Percentiles rank a stretch among this genome's conserved stretches.
phyloP scores from a whole-genome alignment of 2,797 vertebrate species.

The Rhadinocentrus ornatus region DNA sequence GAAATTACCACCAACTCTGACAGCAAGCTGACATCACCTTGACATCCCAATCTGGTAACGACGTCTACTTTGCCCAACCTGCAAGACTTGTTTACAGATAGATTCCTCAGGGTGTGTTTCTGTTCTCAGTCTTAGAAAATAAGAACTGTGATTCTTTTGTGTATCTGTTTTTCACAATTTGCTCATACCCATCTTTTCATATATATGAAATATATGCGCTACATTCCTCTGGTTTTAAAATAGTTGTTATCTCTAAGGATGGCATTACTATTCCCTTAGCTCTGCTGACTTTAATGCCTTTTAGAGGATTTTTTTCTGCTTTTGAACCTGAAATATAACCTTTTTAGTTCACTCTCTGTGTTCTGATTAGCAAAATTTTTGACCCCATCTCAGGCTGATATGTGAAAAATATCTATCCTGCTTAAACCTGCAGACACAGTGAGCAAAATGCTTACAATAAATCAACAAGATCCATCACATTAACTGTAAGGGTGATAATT shows the following conservation, averaged over 20 bases:
- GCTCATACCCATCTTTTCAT: background rate
- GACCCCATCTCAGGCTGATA: background rate
- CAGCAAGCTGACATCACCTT: background rate
- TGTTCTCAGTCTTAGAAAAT: background rate
- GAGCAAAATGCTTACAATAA: no score
- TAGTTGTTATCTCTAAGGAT: background rate
- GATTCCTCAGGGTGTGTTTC: no score
- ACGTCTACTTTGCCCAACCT: background rate
- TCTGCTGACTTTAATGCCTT: constrained; percentile 4
- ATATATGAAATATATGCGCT: no score
- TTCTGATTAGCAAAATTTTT: constrained; percentile 1
- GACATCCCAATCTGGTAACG: background rate
- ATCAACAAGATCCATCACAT: no score
- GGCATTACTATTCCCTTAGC: background rate
- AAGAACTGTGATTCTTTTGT: background rate
- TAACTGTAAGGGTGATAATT: no score
- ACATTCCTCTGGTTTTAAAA: no score
- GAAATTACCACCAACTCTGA: background rate
- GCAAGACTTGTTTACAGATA: background rate
- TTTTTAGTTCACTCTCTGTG: constrained; percentile 4
- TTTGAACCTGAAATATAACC: background rate
- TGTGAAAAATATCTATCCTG: background rate
- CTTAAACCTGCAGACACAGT: background rate
- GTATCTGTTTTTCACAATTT: background rate
- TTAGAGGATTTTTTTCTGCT: background rate